Evolutionary conservation across 2,888 invertebrate genomes (phyloP).

Genomic region (Altica lythri): DNA sequence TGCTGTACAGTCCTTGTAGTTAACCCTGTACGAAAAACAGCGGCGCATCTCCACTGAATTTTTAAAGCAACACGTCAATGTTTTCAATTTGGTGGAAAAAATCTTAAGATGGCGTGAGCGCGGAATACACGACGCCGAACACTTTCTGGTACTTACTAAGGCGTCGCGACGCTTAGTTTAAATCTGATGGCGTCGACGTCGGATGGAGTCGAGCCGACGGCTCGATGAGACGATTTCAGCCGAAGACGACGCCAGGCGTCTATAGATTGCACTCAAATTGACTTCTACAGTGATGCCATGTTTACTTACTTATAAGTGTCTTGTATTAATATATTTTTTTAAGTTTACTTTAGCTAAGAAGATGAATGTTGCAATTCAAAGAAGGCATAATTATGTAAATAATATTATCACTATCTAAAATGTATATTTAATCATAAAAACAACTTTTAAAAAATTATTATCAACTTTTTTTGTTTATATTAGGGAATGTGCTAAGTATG

Average conservation of each 20-base stretch:
- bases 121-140: slow-evolving; percentile 28
- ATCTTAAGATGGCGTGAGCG: slow-evolving; percentile 17
- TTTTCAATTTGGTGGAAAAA: neutral
- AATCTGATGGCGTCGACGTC: slow-evolving; percentile 36
- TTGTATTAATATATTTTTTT: too few relatives aligned
- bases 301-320: too few relatives aligned
- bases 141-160: slow-evolving; percentile 44
- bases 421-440: too few relatives aligned
- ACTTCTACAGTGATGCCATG: too few relatives aligned
- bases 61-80: slow-evolving; percentile 17
- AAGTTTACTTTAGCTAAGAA: too few relatives aligned
- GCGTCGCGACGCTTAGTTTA: slow-evolving; percentile 29
- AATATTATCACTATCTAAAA: too few relatives aligned
- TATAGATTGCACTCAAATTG: too few relatives aligned
- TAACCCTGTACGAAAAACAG: slow-evolving; percentile 26
- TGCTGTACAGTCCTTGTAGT: slow-evolving; percentile 30
- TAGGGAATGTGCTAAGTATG: too few relatives aligned
- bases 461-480: too few relatives aligned
- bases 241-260: slow-evolving; percentile 24
- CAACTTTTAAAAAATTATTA: too few relatives aligned
- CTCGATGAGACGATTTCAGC: slow-evolving; percentile 25
- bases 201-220: slow-evolving; percentile 24
- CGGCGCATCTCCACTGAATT: slow-evolving; percentile 12
- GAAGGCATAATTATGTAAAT: too few relatives aligned
- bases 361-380: too few relatives aligned